These are phyloP conservation scores for Takifugu flavidus DNA, from an alignment of 2,113 vertebrate genomes.

Conservation along the genomic window DNA sequence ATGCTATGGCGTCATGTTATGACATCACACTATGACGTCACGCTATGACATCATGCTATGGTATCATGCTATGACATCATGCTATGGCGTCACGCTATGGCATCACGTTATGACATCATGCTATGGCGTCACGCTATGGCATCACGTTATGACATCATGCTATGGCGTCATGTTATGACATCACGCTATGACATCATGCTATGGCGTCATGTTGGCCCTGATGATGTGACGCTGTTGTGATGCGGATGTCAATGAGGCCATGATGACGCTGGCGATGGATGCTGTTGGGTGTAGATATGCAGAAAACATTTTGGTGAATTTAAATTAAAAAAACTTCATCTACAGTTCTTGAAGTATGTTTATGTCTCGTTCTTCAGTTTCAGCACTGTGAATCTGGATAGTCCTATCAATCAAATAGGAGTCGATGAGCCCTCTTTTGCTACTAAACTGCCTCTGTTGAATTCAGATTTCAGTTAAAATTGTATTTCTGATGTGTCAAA, in stretches of 20 bases:
- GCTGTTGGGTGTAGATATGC: constrained; percentile 69
- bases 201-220: constrained; percentile 39
- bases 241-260: constrained; percentile 26
- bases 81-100: constrained; percentile 29
- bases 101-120: too few species aligned
- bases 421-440: too few species aligned
- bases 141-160: too few species aligned
- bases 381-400: not conserved
- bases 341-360: constrained; percentile 7
- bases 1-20: too few species aligned
- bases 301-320: constrained; percentile 66
- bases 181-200: constrained; percentile 17
- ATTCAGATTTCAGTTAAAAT: too few species aligned
- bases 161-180: too few species aligned
- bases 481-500: too few species aligned
- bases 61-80: constrained; percentile 6
- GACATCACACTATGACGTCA: too few species aligned
- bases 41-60: too few species aligned
- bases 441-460: too few species aligned
- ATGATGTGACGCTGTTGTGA: constrained; percentile 59
- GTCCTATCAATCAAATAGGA: too few species aligned
- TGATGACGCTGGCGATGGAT: constrained; percentile 46
- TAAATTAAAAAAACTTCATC: constrained; percentile 64
- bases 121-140: too few species aligned
- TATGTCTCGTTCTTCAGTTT: not conserved